Conservation (phyloP, 1,140 invertebrate genomes). For the Meloidogyne hapla region DNA sequence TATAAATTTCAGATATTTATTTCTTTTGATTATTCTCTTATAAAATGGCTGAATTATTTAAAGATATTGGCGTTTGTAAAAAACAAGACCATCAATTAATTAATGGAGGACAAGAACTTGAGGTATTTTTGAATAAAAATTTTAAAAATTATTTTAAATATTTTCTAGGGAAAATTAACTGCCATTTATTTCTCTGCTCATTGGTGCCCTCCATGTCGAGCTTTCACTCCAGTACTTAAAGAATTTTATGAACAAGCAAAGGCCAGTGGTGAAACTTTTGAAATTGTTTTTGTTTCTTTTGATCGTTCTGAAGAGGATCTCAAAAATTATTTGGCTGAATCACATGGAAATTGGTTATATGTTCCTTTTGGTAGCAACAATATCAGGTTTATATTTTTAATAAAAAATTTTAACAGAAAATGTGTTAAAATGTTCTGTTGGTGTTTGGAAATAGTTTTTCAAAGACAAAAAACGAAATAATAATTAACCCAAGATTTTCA, state of each 20-base stretch:
- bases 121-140: slow-evolving; percentile 24
- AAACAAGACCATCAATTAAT: slow-evolving; percentile 15
- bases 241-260: slow-evolving; percentile 52
- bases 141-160: background rate
- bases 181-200: slow-evolving; percentile 61
- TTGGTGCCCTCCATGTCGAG: slow-evolving; percentile 57
- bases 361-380: slow-evolving; percentile 48
- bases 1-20: no score
- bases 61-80: slow-evolving; percentile 25
- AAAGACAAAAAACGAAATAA: no score
- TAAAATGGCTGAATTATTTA: slow-evolving; percentile 34
- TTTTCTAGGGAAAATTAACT: slow-evolving; percentile 50
- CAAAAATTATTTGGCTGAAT: slow-evolving; percentile 63
- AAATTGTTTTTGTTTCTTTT: slow-evolving; percentile 65
- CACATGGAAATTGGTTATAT: slow-evolving; percentile 65
- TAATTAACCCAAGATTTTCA: no score
- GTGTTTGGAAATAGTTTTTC: no score
- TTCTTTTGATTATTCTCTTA: background rate
- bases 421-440: background rate
- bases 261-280: slow-evolving; percentile 40
- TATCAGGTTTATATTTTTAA: slow-evolving; percentile 48
- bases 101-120: slow-evolving; percentile 24
- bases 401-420: slow-evolving; percentile 5
- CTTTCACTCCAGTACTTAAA: slow-evolving; percentile 45
- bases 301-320: slow-evolving; percentile 62